Evolutionary conservation across 2,113 vertebrate species (phyloP), one percentile per base, ranked within the genome.

Genomic region (Brachirus orientalis): DNA sequence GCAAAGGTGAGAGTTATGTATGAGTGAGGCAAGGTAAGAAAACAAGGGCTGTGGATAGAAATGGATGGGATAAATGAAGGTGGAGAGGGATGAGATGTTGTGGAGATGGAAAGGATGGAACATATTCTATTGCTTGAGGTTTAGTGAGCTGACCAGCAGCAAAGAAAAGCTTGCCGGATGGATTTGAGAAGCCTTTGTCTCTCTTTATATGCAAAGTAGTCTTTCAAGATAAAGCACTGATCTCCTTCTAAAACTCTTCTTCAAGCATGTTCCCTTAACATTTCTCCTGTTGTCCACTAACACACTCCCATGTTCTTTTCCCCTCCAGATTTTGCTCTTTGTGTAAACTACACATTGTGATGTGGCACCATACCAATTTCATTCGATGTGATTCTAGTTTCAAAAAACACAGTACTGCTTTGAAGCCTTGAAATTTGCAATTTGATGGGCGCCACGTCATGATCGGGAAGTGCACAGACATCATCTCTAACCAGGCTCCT

Each of bases 1-100:
- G 82, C 57, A 63, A 86, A 86, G 82, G 86, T 86, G 79, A 79
- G 79, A 79, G 52, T 67, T 75, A 83, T 80, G 75, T 8, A 57
- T 62, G 54, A 66, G 61, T 60, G 47, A 35, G 36, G 54, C 73
- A 47, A 56, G 14, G 51, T 16, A 66, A 69, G 46, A 52, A 60
- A 52, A 40, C 1, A 43, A 10, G 33, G 45, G 33, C 20, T 38
- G 70, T 69, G 53, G 36, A 44, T 61, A 45, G 44, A 52, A 45
- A 82, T 77, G 74, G 71, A 68, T 54, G 55, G 50, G 54, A 66
- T 70, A 48, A 63, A 53, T 58, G 41, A 51, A 53, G 40, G 51
- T 56, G 51, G 51, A 69, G 52, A 44, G 55, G 57, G 75, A 38
- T 41, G 64, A 59, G 61, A 59, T 69, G 56, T 82, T 68, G 48